A percentile compares a stretch with the other conserved stretches of the same genome.
These are phyloP conservation scores for Aix galericulata DNA, from an alignment of 2,113 vertebrate genomes.

Conservation along the genomic window DNA sequence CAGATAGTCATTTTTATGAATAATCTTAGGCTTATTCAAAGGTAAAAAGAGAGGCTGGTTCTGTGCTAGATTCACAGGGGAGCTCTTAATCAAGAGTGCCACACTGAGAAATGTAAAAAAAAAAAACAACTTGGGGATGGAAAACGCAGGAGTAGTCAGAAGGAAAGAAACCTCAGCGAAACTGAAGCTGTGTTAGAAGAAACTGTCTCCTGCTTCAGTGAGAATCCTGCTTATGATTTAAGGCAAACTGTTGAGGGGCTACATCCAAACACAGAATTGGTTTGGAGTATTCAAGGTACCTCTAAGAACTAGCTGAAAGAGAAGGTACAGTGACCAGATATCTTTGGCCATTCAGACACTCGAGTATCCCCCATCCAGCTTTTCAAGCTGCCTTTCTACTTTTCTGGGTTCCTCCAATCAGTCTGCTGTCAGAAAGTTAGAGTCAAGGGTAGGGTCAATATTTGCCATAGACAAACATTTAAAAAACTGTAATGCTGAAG, in stretches of 20 bases:
- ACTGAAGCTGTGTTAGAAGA: neutral
- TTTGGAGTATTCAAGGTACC: neutral
- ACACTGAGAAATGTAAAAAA: neutral
- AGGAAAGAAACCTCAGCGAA: neutral
- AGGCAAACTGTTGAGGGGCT: neutral
- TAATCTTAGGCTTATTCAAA: neutral
- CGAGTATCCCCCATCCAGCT: neutral
- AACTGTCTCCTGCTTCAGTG: neutral
- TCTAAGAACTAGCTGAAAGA: neutral
- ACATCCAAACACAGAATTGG: neutral
- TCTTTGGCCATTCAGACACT: neutral
- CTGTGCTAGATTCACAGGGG: neutral
- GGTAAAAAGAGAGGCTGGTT: neutral
- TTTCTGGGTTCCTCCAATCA: neutral
- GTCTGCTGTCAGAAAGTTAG: neutral
- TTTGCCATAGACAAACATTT: neutral
- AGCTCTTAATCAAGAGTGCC: neutral
- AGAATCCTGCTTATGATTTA: neutral
- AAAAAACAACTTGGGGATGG: neutral
- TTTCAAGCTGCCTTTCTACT: neutral
- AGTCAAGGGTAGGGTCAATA: neutral
- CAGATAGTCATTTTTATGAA: neutral
- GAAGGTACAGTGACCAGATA: neutral
- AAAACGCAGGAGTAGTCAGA: neutral
- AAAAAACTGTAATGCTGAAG: neutral